Conservation (phyloP, 2,113 vertebrate species). For the Menura novaehollandiae region DNA sequence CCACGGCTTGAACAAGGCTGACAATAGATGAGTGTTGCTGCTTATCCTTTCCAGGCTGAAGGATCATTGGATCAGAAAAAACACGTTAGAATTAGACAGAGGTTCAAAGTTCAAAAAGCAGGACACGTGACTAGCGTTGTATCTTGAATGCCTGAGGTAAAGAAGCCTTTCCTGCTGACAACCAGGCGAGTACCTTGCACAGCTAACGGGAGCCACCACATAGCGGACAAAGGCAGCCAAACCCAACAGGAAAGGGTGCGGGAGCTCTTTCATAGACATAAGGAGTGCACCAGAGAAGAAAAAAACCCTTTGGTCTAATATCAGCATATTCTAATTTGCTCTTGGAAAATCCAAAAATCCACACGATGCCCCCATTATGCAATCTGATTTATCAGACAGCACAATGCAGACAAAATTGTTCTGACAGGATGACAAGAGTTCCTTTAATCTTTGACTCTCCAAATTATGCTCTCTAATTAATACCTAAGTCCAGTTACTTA, state of each 20-base stretch:
- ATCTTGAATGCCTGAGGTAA: background rate
- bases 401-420: background rate
- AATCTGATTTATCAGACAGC: background rate
- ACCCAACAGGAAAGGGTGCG: background rate
- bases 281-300: background rate
- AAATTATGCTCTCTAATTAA: conserved; percentile 11
- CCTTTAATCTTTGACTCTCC: background rate
- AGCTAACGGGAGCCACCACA: background rate
- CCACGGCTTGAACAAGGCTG: background rate
- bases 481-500: background rate
- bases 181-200: rapidly evolving
- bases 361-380: background rate
- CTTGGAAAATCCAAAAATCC: background rate
- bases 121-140: background rate
- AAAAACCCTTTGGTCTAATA: background rate
- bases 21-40: background rate
- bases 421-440: background rate
- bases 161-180: background rate
- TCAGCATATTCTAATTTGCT: background rate
- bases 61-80: background rate
- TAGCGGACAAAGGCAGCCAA: background rate
- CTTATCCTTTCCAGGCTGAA: background rate
- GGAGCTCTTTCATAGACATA: background rate
- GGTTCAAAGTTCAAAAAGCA: conserved; percentile 8
- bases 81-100: conserved; percentile 38